These are phyloP conservation scores for Poecile atricapillus DNA, from an alignment of 2,113 vertebrate species.

Conservation along the genomic window DNA sequence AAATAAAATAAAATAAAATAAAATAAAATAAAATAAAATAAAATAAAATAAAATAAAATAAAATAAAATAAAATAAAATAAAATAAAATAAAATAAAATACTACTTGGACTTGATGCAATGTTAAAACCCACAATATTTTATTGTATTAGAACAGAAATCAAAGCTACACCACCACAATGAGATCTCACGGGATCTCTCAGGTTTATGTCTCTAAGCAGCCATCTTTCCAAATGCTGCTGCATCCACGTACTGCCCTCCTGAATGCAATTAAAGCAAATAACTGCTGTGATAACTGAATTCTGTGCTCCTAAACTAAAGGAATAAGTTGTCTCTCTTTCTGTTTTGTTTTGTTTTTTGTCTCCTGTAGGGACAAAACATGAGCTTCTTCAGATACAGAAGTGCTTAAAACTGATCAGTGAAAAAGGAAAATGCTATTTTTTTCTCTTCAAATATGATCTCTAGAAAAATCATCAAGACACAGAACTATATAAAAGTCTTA, in stretches of 20 bases:
- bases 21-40: background rate
- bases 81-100: background rate
- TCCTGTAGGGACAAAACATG: background rate
- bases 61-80: background rate
- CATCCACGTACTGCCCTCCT: background rate
- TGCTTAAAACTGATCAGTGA: background rate
- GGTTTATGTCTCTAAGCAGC: background rate
- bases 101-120: background rate
- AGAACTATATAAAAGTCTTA: background rate
- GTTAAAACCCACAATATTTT: background rate
- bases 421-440: background rate
- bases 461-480: background rate
- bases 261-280: background rate
- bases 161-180: background rate
- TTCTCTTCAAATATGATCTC: background rate
- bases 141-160: background rate
- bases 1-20: background rate
- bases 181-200: background rate
- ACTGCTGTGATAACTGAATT: background rate
- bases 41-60: background rate
- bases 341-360: background rate
- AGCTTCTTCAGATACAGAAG: background rate
- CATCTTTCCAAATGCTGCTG: conserved; percentile 13
- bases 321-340: background rate
- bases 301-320: background rate